Conservation (phyloP, 2,797 vertebrate species). For the Myotis pilosus region DNA sequence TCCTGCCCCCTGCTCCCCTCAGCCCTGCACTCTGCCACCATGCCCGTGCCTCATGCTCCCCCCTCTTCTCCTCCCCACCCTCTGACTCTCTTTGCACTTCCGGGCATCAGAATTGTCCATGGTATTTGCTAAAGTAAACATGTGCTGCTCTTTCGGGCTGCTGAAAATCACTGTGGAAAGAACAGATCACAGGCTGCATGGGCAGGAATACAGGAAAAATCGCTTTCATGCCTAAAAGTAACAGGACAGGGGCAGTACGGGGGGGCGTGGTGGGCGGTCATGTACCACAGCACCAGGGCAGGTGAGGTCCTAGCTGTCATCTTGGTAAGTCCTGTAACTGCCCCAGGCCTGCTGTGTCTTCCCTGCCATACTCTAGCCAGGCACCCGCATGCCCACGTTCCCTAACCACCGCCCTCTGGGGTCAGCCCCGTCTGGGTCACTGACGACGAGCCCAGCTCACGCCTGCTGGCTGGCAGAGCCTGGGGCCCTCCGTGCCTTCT, state of each 20-base stretch:
- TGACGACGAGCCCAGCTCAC: fast-evolving
- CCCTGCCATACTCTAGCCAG: neutral
- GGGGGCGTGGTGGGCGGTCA: too few relatives aligned
- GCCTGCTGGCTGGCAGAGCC: neutral
- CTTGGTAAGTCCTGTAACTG: fast-evolving
- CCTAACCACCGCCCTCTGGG: fast-evolving
- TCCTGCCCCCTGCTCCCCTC: fast-evolving
- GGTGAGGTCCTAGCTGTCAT: fast-evolving
- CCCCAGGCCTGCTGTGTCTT: neutral
- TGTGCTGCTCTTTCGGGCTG: too few relatives aligned
- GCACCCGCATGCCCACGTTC: fast-evolving
- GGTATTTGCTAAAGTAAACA: neutral
- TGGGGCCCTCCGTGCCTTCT: too few relatives aligned
- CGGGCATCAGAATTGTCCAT: neutral
- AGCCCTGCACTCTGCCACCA: fast-evolving
- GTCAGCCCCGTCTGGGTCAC: fast-evolving
- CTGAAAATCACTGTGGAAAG: too few relatives aligned
- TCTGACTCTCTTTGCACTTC: too few relatives aligned
- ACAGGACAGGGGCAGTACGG: fast-evolving
- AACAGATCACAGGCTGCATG: fast-evolving
- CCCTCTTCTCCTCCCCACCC: too few relatives aligned
- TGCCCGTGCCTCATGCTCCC: fast-evolving
- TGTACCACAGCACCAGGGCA: fast-evolving
- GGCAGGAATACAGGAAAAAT: neutral
- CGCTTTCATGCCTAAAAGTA: neutral